Base-by-base conservation (phyloP, 2,888 invertebrate species). In the Scaptomyza reducta region DNA sequence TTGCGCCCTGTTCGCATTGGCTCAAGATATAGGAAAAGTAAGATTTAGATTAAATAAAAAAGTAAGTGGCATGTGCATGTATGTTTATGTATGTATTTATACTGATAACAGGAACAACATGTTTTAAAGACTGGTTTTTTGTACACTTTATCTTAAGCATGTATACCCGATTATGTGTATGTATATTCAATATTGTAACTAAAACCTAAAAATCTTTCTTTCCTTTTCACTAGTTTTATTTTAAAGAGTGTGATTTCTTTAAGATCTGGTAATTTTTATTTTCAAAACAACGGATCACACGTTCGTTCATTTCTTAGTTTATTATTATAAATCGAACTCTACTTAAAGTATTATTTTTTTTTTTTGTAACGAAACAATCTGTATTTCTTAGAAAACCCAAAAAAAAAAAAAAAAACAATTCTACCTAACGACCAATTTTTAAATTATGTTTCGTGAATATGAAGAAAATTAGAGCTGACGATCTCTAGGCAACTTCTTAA, bases 81-180 rank as follows among this genome's bases (percentile, higher is more conserved):
- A 51, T 22, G 22, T 22, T 22, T 56, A 53, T 56, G 49, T 38
- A 59, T 64, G 42, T 60, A 71, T 70, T 73, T 6, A 35, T 71
- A 71, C 53, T 70, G 47, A 77, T 54, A 51, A 50, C 40, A 79
- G 70, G 29, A 72, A 72, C 46, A 72, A 80, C 56, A 88, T 80
- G 75, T 87, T 90, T 89, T 88, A 86, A 90, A 90, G 90, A 90
- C 90, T 90, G 90, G 90, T 89, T 90, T 87, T 89, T 90, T 90
- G 89, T 89, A 90, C 78, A 88, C 87, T 89, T 89, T 87, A 89
- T 87, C 83, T 87, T 87, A 87, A 80, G 79, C 77, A 76, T 72
- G 66, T 64, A 61, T 74, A 87, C 83, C 68, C 70, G 51, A 71
- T 71, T 76, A 63, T 64, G 50, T 47, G 14, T 57, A 47, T 67